Conservation (phyloP, 2,797 vertebrate species). For the Onychomys leucogaster region DNA sequence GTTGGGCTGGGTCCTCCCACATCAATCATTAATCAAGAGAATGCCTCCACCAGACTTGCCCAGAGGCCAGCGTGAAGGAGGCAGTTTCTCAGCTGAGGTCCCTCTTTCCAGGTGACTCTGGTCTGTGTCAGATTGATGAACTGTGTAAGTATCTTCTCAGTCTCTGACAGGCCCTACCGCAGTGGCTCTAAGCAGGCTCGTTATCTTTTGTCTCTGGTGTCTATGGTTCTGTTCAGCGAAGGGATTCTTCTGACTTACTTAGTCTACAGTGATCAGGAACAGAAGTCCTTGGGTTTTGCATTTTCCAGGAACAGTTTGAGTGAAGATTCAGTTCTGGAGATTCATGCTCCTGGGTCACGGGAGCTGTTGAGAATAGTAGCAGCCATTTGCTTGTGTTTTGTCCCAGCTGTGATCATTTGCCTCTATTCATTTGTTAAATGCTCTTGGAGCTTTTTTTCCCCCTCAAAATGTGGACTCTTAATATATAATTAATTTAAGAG, state of each 20-base stretch:
- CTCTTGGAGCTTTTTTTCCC: not conserved
- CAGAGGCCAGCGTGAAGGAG: not conserved
- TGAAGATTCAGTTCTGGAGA: not conserved
- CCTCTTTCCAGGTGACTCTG: not conserved
- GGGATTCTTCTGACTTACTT: constrained; percentile 23
- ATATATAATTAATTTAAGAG: constrained; percentile 37
- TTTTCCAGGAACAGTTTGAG: not conserved
- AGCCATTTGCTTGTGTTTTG: not conserved
- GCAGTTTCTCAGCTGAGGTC: not conserved
- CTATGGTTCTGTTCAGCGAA: not conserved
- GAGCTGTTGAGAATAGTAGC: not conserved
- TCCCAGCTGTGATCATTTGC: not conserved
- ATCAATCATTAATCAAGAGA: not conserved
- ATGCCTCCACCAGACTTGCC: not conserved
- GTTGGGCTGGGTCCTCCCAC: not conserved
- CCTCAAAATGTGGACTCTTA: not conserved
- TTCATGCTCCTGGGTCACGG: not conserved
- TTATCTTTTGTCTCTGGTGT: not conserved
- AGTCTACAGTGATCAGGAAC: not conserved
- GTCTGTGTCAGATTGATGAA: not conserved
- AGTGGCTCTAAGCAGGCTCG: not conserved
- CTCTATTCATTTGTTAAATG: constrained; percentile 4
- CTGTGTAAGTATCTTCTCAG: not conserved
- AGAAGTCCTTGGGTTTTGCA: not conserved
- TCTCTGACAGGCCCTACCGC: not conserved